Evolutionary conservation across 2,797 vertebrate genomes (phyloP).

Genomic region (Moxostoma hubbsi): DNA sequence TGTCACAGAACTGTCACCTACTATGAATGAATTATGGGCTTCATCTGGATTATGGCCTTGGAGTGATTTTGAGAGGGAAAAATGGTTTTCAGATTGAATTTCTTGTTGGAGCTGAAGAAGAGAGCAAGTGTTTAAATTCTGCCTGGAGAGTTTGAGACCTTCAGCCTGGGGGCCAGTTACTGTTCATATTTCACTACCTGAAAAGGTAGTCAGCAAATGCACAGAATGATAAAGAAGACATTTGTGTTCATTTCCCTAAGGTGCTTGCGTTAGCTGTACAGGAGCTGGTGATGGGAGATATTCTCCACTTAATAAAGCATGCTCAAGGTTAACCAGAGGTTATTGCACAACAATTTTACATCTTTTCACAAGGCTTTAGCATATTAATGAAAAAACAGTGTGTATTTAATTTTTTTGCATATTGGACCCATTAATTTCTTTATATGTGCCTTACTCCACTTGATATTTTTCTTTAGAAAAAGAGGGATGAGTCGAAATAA

Average conservation of each 20-base stretch:
- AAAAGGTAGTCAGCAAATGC: constrained; percentile 36
- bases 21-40: constrained; percentile 67
- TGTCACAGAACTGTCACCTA: constrained; percentile 69
- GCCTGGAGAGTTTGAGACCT: constrained; percentile 10
- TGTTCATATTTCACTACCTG: constrained; percentile 36
- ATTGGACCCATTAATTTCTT: too few species aligned
- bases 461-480: too few species aligned
- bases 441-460: too few species aligned
- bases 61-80: constrained; percentile 4
- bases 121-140: constrained; percentile 34
- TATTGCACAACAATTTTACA: neutral
- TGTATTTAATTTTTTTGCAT: neutral
- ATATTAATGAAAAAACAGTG: too few species aligned
- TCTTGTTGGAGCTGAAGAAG: constrained; percentile 9
- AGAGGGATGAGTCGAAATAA: too few species aligned
- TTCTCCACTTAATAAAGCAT: neutral
- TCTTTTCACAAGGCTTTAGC: neutral
- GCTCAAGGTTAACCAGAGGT: constrained; percentile 9
- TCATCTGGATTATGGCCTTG: constrained; percentile 42
- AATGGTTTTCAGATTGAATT: constrained; percentile 27
- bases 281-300: constrained; percentile 9
- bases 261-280: constrained; percentile 7
- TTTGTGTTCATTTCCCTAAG: constrained; percentile 31
- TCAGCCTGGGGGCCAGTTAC: constrained; percentile 3
- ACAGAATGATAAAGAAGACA: constrained; percentile 19